Conservation (phyloP, 2,113 vertebrate species). For the Halichoeres trimaculatus region DNA sequence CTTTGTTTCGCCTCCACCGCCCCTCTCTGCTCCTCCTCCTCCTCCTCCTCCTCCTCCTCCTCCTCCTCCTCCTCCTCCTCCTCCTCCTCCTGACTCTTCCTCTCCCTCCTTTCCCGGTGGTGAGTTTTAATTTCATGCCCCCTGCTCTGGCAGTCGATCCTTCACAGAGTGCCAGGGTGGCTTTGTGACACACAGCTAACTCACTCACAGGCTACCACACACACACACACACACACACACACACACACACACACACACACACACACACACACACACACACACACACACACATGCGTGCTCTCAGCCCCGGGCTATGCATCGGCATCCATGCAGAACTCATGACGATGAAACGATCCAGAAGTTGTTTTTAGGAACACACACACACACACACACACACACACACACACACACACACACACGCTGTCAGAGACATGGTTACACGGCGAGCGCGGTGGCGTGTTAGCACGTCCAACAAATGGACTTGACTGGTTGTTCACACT, state of each 20-base stretch:
- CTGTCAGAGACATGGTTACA: constrained; percentile 51
- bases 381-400: constrained; percentile 51
- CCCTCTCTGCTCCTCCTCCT: constrained; percentile 8
- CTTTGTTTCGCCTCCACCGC: constrained; percentile 71
- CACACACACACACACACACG: constrained; percentile 52
- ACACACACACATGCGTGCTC: constrained; percentile 50
- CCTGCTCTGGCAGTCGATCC: constrained; percentile 78
- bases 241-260: constrained; percentile 25
- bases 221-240: constrained; percentile 22
- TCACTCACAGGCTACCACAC: constrained; percentile 45
- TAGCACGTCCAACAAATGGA: constrained; percentile 44
- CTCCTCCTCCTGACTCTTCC: constrained; percentile 46
- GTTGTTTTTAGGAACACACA: constrained; percentile 56
- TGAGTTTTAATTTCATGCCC: constrained; percentile 85
- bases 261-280: constrained; percentile 24
- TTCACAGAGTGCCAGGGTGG: constrained; percentile 69
- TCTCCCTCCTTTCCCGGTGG: constrained; percentile 48
- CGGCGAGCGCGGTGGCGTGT: constrained; percentile 42
- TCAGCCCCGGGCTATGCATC: constrained; percentile 51
- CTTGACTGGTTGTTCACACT: constrained; percentile 52
- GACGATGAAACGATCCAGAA: constrained; percentile 70
- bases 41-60: constrained; percentile 45
- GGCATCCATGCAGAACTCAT: constrained; percentile 66
- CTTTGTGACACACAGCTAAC: constrained; percentile 72
- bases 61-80: constrained; percentile 33